Conservation (phyloP, 2,888 invertebrate species). For the Chymomyza amoena region DNA sequence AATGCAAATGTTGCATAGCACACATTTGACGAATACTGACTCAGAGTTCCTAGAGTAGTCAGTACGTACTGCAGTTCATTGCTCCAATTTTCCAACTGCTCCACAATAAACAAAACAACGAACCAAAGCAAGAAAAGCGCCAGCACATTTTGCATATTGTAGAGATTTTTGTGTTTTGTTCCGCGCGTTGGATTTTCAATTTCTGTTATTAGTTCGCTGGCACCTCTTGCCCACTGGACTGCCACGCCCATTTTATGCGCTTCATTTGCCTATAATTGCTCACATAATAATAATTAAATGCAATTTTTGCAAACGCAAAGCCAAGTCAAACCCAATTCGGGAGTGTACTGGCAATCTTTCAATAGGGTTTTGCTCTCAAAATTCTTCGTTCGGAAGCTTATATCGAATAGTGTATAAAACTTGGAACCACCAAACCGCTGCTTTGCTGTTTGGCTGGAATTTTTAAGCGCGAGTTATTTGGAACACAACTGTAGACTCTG, state of each 20-base stretch:
- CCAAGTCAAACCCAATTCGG: constrained; percentile 33
- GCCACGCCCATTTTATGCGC: neutral
- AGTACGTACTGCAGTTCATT: constrained; percentile 50
- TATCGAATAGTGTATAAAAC: too few species aligned
- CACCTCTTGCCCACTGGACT: neutral
- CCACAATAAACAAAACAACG: constrained; percentile 18
- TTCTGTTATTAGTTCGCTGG: neutral
- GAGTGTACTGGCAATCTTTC: too few species aligned
- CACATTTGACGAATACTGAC: constrained; percentile 19
- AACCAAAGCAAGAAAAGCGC: constrained; percentile 8
- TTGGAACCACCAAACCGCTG: too few species aligned
- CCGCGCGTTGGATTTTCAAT: neutral
- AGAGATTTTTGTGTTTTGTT: constrained; percentile 20
- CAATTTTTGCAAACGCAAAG: constrained; percentile 28
- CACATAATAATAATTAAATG: constrained; percentile 52
- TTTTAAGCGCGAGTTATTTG: too few species aligned
- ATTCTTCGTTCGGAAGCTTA: too few species aligned
- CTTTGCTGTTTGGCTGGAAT: too few species aligned
- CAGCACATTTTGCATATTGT: constrained; percentile 5
- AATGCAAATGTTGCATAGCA: constrained; percentile 42
- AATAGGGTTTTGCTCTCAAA: too few species aligned
- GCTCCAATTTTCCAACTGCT: constrained; percentile 42
- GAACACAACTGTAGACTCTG: neutral
- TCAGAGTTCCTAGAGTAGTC: neutral
- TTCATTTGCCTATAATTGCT: neutral